Base-by-base conservation (phyloP, 92 coral and sea anemone species). In the Hydrozoanthus gracilis region DNA sequence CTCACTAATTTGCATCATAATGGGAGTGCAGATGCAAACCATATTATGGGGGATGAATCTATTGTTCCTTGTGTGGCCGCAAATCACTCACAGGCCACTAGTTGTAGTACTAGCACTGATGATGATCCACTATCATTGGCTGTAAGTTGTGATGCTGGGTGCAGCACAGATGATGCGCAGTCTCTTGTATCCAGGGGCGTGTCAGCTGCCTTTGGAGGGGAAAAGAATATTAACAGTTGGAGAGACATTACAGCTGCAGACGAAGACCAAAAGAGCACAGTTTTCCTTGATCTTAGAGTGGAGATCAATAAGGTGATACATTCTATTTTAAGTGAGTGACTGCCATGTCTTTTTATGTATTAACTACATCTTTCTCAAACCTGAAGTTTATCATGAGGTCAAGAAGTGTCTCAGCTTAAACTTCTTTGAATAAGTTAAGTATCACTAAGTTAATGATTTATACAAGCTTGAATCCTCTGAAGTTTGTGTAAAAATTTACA, bases 281-380 rank as follows among this genome's bases (percentile, higher is more conserved):
- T 89, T 44, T 89, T 85, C 78, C 86, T 89, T 80, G 92, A 89
- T 64, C 88, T 89, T 11, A 74, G 92, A 58, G 73, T 76, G 13
- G 83, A 85, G 51, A 48, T 12, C 46, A 47, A 45, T 52, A 64
- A 64, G 73, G 85, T 66, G 39, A 80, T 16, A 47, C 4, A 3
- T 14, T 9, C 13, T 62, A 13, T 56, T 16, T 0, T 27, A 27
- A 27, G 39, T 27, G 39, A 27, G 39, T 27, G 39, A 27, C 39
- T 27, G 2, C 39, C 39, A 27, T 27, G 39, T 27, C 39, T 27
- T n/a, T n/a, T 27, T 27, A 27, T 27, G 2, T 27, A 27, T 27
- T 27, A 27, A 27, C 39, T 27, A 27, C 39, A 27, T 27, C 39
- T 27, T 27, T 27, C 39, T 27, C 39, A 27, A 27, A 0, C 39